Conservation (phyloP, 1,140 invertebrate species). For the Chionoecetes opilio region DNA sequence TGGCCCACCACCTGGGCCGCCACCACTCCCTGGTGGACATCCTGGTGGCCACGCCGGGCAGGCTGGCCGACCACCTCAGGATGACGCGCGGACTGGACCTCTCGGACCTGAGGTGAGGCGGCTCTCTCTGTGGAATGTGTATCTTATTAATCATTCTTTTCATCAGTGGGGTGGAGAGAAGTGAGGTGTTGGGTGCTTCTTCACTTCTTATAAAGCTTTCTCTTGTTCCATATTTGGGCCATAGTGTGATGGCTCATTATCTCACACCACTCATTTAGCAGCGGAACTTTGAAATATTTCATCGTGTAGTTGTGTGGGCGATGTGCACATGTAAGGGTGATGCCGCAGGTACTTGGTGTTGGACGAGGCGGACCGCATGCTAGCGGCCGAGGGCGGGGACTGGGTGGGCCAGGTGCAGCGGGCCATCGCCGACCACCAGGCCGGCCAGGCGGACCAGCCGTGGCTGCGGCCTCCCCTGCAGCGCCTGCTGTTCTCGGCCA, state of each 20-base stretch:
- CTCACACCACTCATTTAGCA: too few species aligned
- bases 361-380: conserved; percentile 57
- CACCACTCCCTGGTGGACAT: conserved; percentile 89
- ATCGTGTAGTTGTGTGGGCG: neutral
- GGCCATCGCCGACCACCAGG: neutral
- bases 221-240: too few species aligned
- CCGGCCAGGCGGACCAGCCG: neutral
- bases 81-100: conserved; percentile 94
- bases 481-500: conserved; percentile 98
- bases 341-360: conserved; percentile 50
- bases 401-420: conserved; percentile 42
- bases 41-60: conserved; percentile 95
- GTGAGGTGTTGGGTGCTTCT: too few species aligned
- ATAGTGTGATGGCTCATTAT: too few species aligned
- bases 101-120: conserved; percentile 86
- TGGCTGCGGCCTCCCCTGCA: conserved; percentile 88
- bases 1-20: conserved; percentile 59
- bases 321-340: neutral
- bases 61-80: conserved; percentile 96
- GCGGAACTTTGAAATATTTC: too few species aligned
- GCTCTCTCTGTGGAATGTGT: neutral
- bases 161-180: too few species aligned
- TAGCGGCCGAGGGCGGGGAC: conserved; percentile 54
- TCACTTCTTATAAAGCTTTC: too few species aligned
- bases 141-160: neutral